Conservation (phyloP, 2,888 invertebrate genomes). For the Pachliopta kotzebuea region DNA sequence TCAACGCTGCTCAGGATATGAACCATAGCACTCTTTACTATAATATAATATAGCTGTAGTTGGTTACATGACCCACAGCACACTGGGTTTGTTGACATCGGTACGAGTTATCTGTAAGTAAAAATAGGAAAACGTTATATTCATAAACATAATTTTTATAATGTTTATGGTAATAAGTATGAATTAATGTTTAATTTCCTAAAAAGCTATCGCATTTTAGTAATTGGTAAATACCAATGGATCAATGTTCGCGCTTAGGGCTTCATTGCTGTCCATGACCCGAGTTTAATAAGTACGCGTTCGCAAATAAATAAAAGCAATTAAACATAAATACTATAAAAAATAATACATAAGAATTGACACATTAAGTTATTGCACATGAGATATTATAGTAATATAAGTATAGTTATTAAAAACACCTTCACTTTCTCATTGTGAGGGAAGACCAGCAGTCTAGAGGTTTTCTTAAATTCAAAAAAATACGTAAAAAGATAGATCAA, state of each 20-base stretch:
- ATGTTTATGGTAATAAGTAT: not conserved
- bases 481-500: no score
- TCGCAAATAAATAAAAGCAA: not conserved
- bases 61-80: no score
- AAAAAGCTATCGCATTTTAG: not conserved
- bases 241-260: slow-evolving; percentile 5
- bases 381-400: no score
- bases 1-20: no score
- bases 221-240: not conserved
- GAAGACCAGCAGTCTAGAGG: no score
- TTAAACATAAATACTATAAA: not conserved
- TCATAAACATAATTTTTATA: not conserved
- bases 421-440: no score
- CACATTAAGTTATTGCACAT: not conserved
- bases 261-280: slow-evolving; percentile 1
- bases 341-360: not conserved
- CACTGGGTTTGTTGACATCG: no score
- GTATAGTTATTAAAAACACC: no score
- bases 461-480: no score
- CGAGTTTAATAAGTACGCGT: not conserved
- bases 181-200: not conserved
- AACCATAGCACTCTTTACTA: no score
- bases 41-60: no score
- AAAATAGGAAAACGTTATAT: not conserved
- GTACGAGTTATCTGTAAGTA: no score